phyloP scores from a whole-genome alignment of 2,888 invertebrate genomes.

The Thereva nobilitata region DNA sequence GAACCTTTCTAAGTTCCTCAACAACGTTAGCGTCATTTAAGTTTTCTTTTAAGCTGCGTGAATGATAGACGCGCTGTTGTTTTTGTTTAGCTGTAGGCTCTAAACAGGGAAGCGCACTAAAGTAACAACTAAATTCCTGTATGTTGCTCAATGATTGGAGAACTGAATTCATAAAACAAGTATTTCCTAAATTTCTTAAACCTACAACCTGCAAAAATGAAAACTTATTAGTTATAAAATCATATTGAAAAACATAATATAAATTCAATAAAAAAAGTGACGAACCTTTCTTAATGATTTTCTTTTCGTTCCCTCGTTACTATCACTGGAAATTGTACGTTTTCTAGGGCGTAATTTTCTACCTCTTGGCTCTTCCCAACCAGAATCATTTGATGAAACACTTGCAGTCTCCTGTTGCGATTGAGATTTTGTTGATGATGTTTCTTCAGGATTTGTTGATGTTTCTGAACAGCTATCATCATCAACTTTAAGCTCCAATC shows the following conservation, averaged over 20 bases:
- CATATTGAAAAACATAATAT: not conserved
- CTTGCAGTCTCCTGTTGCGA: slow-evolving; percentile 48
- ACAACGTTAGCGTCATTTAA: slow-evolving; percentile 74
- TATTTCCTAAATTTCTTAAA: slow-evolving; percentile 79
- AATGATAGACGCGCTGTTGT: slow-evolving; percentile 62
- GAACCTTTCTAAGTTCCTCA: slow-evolving; percentile 78
- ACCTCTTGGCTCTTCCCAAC: slow-evolving; percentile 47
- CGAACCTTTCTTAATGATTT: slow-evolving; percentile 41
- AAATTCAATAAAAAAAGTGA: not conserved
- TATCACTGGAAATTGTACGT: slow-evolving; percentile 48
- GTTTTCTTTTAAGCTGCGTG: slow-evolving; percentile 65
- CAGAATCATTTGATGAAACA: slow-evolving; percentile 48
- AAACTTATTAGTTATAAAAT: not conserved
- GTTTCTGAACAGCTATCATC: slow-evolving; percentile 54
- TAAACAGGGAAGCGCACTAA: slow-evolving; percentile 75
- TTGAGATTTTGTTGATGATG: slow-evolving; percentile 43
- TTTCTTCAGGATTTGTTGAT: slow-evolving; percentile 45
- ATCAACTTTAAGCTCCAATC: slow-evolving; percentile 59
- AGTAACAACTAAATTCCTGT: slow-evolving; percentile 80
- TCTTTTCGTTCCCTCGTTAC: slow-evolving; percentile 41
- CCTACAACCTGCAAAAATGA: slow-evolving; percentile 63
- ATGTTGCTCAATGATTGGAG: slow-evolving; percentile 83
- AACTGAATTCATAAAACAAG: slow-evolving; percentile 86
- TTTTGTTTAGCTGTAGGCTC: slow-evolving; percentile 59
- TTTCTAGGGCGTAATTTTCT: slow-evolving; percentile 47